These are phyloP conservation scores for Esox masquinongy DNA, from an alignment of 2,797 vertebrate species.

Conservation along the genomic window DNA sequence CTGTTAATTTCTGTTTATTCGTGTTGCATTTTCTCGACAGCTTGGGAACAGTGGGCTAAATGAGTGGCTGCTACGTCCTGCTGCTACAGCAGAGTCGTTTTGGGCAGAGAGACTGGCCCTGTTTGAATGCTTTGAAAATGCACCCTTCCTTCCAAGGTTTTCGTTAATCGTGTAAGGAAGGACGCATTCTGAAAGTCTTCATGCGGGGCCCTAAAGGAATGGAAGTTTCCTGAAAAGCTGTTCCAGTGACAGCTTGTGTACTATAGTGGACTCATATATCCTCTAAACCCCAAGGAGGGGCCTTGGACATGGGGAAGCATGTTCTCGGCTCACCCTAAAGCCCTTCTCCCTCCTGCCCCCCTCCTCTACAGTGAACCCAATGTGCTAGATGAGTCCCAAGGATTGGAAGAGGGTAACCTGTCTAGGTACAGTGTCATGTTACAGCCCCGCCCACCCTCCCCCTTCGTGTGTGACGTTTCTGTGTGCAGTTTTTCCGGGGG, in stretches of 20 bases:
- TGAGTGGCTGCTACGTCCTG: neutral
- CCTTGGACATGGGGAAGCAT: conserved; percentile 39
- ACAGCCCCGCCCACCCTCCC: conserved; percentile 76
- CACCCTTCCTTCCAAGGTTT: neutral
- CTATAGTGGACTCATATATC: conserved; percentile 2
- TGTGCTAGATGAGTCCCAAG: conserved; percentile 99
- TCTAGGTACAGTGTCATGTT: conserved; percentile 96
- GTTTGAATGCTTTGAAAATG: neutral
- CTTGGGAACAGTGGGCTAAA: conserved; percentile 30
- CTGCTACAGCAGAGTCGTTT: conserved; percentile 28
- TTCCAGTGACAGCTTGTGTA: neutral
- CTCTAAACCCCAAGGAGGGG: conserved; percentile 26
- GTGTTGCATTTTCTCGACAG: conserved; percentile 25
- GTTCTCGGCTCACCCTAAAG: conserved; percentile 82
- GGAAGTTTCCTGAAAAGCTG: neutral
- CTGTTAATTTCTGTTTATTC: conserved; percentile 36
- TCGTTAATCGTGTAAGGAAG: neutral
- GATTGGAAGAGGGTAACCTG: conserved; percentile 97
- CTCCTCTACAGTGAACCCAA: conserved; percentile 99
- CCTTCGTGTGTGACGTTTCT: conserved; percentile 75
- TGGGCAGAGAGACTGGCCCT: neutral
- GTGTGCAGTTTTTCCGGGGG: conserved; percentile 52
- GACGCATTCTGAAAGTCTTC: neutral
- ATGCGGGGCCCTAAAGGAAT: neutral
- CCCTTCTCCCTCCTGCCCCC: conserved; percentile 83